Evolutionary conservation across 2,797 vertebrate species (phyloP).

Genomic region (Tapera naevia): DNA sequence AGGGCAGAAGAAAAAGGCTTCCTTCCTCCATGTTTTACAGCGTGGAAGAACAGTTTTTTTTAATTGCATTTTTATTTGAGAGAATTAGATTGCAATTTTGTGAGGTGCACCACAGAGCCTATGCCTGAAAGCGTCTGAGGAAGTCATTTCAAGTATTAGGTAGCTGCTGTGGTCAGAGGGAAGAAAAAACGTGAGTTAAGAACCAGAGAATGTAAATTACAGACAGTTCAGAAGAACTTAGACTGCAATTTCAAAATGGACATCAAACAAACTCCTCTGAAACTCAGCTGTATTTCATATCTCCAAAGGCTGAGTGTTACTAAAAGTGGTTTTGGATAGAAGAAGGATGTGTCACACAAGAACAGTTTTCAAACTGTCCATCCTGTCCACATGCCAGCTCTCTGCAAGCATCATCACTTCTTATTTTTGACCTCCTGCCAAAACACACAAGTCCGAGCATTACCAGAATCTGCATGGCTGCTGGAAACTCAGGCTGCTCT

Average conservation of each 20-base stretch:
- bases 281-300: background rate
- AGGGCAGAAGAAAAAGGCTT: background rate
- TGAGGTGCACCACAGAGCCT: background rate
- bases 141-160: background rate
- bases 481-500: background rate
- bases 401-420: background rate
- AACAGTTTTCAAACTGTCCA: background rate
- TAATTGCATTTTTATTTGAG: background rate
- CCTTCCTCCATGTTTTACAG: background rate
- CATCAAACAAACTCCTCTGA: background rate
- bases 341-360: background rate
- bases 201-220: background rate
- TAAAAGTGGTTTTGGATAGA: background rate
- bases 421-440: background rate
- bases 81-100: background rate
- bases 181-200: background rate
- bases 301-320: background rate
- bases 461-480: background rate
- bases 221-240: background rate
- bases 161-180: background rate
- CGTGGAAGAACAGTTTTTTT: constrained; percentile 22
- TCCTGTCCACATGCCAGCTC: background rate
- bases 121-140: background rate
- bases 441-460: background rate
- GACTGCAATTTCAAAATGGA: background rate